These are phyloP conservation scores for Polypedilum pembai DNA, from an alignment of 1,140 invertebrate genomes.

Conservation along the genomic window DNA sequence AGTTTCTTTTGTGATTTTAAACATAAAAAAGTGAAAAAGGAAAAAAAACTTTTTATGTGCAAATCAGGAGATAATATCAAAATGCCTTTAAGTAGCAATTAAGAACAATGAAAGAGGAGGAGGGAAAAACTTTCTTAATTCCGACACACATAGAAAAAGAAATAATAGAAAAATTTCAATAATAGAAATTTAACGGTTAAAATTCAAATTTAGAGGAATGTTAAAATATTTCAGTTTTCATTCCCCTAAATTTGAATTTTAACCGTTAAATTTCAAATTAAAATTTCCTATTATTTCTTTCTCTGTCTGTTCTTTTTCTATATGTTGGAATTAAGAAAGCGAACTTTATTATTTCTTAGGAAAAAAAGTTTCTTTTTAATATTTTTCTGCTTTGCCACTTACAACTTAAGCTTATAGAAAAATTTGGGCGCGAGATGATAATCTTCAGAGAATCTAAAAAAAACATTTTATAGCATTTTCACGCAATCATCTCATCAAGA, in stretches of 20 bases:
- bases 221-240: no score
- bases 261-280: no score
- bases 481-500: constrained; percentile 11
- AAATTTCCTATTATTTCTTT: no score
- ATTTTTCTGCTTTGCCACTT: background rate
- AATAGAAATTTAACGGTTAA: no score
- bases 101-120: background rate
- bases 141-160: background rate
- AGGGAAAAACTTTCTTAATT: background rate
- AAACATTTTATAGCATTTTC: constrained; percentile 2
- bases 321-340: no score
- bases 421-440: background rate
- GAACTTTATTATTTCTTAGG: no score
- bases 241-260: no score
- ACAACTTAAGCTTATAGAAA: background rate
- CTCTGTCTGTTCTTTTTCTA: no score
- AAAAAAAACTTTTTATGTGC: background rate
- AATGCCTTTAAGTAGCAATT: constrained; percentile 5
- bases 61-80: background rate
- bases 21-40: background rate
- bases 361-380: background rate
- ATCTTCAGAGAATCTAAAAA: background rate
- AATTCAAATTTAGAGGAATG: no score
- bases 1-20: no score
- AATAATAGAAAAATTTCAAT: background rate